Evolutionary conservation across 2,113 vertebrate species (phyloP), one percentile per base, ranked within the genome.

Genomic region (Cynopterus brachyotis): DNA sequence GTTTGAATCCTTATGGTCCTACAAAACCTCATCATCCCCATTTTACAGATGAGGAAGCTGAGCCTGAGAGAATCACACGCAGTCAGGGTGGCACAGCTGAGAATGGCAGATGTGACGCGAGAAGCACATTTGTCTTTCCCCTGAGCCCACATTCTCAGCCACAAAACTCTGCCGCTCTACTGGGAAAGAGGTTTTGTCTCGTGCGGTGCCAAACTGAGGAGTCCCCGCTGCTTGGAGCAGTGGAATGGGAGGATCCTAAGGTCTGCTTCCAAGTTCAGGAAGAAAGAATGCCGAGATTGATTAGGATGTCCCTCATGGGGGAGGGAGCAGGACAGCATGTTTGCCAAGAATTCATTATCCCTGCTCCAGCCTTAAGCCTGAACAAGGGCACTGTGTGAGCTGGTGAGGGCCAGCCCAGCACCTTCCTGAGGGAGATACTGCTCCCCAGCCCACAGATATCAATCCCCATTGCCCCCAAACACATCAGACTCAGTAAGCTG

Each of bases 31-130:
- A 57, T 7, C 70, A 40, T 5, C 40, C 94, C 70, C 67, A 22
- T 30, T 89, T 57, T n/a, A 85, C 69, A 79, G 82, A 55, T 10
- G 72, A 93, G 62, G 78, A 96, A 53, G 37, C 69, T 40, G 73
- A 93, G 86, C 57, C 57, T 55, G 19, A 50, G 50, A 67, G 26
- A 22, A 24, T 0, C 4, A 45, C 92, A 19, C 55, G 40, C 75
- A 15, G 4, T 62, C 30, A 40, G 45, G 78, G 70, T 7, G 26
- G 64, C 78, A 59, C 12, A 32, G 5, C 20, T n/a, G 17, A 24
- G 6, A 30, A 57, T 2, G 22, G 55, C 42, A 70, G 24, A 24
- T 17, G 32, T 35, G 53, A 37, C 5, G 0, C 8, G 7, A 30
- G 10, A 59, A 12, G 4, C 28, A 5, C 28, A 26, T 3, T 30